phyloP scores from a whole-genome alignment of 2,113 vertebrate genomes.

The Toxotes jaculatrix region DNA sequence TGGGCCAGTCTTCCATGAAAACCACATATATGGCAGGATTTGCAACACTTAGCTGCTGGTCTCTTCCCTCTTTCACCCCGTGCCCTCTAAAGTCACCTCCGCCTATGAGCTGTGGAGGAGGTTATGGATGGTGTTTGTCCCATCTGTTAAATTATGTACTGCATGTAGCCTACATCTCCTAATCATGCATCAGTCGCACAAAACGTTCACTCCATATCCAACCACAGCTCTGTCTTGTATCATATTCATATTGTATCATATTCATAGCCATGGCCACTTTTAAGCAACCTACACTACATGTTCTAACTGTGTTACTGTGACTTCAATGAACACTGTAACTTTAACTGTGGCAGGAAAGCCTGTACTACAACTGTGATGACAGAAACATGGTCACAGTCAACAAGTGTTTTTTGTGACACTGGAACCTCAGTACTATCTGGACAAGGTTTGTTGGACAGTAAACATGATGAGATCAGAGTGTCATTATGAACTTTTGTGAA shows the following conservation, averaged over 20 bases:
- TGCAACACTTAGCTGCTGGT: neutral
- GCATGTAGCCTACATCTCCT: neutral
- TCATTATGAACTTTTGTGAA: neutral
- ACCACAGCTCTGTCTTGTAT: neutral
- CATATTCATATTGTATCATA: neutral
- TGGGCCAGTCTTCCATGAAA: neutral
- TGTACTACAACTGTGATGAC: too few relatives aligned
- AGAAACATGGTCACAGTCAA: too few relatives aligned
- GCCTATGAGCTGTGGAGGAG: neutral
- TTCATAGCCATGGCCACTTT: neutral
- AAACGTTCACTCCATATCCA: neutral
- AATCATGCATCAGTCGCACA: neutral
- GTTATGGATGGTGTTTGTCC: neutral
- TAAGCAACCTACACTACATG: too few relatives aligned
- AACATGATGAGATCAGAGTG: neutral
- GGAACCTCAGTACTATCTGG: neutral
- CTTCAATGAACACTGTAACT: too few relatives aligned
- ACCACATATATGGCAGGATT: neutral
- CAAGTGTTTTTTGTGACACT: neutral
- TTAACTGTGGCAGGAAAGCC: too few relatives aligned
- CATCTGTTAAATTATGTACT: constrained; percentile 1
- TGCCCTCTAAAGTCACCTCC: neutral
- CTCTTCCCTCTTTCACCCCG: neutral
- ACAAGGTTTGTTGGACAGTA: neutral
- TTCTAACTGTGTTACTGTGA: too few relatives aligned